Base-by-base conservation (phyloP, 2,888 invertebrate genomes). In the Melinopterus prodromus region DNA sequence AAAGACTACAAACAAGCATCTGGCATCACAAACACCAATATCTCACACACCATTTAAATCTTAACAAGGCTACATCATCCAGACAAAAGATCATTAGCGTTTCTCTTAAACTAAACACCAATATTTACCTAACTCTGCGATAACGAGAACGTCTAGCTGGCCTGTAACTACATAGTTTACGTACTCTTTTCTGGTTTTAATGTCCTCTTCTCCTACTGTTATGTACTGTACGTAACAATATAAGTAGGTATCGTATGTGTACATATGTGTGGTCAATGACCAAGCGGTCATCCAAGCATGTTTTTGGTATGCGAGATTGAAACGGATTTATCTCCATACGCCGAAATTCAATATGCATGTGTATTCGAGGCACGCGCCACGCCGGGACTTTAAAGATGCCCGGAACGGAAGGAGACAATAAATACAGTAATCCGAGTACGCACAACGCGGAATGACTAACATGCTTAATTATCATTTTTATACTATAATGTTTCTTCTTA, bases 231-330 rank as follows among this genome's bases (percentile, higher is more conserved):
- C 26, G 26, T 53, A 53, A 53, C 53, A 9, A 53, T 53, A 53
- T 53, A 4, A 53, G 53, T 53, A 53, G 53, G 53, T 53, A 53
- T 12, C 7, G 12, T 35, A 74, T 37, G n/a, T 35, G 14, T 36
- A 71, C 71, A 16, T 35, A 14, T 12, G 16, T 71, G 71, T 74
- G 74, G 74, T 74, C 74, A 35, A 26, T 74, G 74, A 16, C 74
- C 74, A 35, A n/a, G 35, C 35, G 74, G 53, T 53, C 53, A n/a
- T n/a, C n/a, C n/a, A n/a, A 53, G 53, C 53, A 4, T 36, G 74
- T 74, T 74, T 74, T 74, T 74, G 74, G 74, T 74, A 74, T 74
- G 26, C 74, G 36, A 74, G 74, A 74, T 74, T 37, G 35, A 74
- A 74, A 74, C n/a, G 74, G 74, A 74, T 74, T 74, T 74, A 35